Percentiles rank a stretch among this genome's conserved stretches.
Evolutionary conservation across 1,140 invertebrate species (phyloP).

Genomic region (Campodea augens): DNA sequence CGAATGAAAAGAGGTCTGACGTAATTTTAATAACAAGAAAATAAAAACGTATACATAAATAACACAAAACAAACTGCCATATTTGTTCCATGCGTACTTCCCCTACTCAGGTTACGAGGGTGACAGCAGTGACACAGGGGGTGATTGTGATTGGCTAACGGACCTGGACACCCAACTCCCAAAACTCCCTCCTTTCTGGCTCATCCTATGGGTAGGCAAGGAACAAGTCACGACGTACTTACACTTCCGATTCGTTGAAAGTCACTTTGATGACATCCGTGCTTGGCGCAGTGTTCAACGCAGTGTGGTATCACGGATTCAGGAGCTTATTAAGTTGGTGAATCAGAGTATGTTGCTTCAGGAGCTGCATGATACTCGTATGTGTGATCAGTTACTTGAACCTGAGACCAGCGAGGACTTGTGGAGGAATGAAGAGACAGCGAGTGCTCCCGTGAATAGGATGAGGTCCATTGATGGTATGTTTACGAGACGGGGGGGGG

Average conservation of each 20-base stretch:
- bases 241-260: conserved; percentile 35
- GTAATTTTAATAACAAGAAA: no score
- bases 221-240: conserved; percentile 46
- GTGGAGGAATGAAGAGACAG: conserved; percentile 10
- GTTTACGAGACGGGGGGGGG: no score
- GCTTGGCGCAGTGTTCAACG: conserved; percentile 32
- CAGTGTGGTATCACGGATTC: conserved; percentile 33
- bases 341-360: conserved; percentile 52
- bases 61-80: no score
- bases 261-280: conserved; percentile 14
- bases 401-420: conserved; percentile 40
- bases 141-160: conserved; percentile 38
- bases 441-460: background rate
- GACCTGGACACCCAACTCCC: conserved; percentile 31
- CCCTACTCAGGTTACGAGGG: conserved; percentile 40
- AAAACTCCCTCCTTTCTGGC: conserved; percentile 51
- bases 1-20: no score
- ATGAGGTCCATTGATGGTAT: background rate
- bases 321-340: conserved; percentile 39
- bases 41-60: no score
- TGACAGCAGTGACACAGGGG: conserved; percentile 38
- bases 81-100: no score
- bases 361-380: conserved; percentile 45
- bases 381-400: conserved; percentile 47
- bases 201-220: conserved; percentile 40